Percentiles rank a stretch among this genome's conserved stretches.
Conservation (phyloP, 1,140 invertebrate species). For the Bombus sylvicola region DNA sequence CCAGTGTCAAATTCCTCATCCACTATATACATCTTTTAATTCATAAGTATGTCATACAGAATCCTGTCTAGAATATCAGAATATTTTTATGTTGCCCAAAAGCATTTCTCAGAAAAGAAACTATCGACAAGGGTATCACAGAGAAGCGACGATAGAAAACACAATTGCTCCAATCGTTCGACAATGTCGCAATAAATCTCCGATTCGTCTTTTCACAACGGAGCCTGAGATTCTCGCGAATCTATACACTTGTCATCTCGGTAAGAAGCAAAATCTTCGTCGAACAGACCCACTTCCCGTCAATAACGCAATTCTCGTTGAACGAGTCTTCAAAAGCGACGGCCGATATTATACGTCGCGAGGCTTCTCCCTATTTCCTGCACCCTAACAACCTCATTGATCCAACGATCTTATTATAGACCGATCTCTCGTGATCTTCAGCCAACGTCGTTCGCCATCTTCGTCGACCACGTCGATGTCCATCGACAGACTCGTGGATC, state of each 20-base stretch:
- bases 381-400: slow-evolving; percentile 47
- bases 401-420: slow-evolving; percentile 42
- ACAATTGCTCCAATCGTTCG: neutral
- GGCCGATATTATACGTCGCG: slow-evolving; percentile 23
- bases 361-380: slow-evolving; percentile 1
- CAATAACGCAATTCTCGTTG: slow-evolving; percentile 44
- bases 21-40: too few relatives aligned
- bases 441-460: neutral
- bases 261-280: neutral
- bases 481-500: neutral
- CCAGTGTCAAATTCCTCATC: too few relatives aligned
- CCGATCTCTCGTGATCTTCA: slow-evolving; percentile 16
- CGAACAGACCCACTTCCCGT: slow-evolving; percentile 34
- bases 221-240: neutral
- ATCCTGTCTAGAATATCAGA: too few relatives aligned
- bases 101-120: too few relatives aligned
- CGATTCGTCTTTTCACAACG: neutral
- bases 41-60: too few relatives aligned
- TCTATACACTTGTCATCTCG: neutral
- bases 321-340: slow-evolving; percentile 39
- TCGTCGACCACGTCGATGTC: neutral
- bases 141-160: neutral
- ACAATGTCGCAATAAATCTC: slow-evolving; percentile 33
- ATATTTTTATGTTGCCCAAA: too few relatives aligned
- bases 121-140: too few relatives aligned